Evolutionary conservation across 2,113 vertebrate species (phyloP).

Genomic region (Scytalopus superciliaris): DNA sequence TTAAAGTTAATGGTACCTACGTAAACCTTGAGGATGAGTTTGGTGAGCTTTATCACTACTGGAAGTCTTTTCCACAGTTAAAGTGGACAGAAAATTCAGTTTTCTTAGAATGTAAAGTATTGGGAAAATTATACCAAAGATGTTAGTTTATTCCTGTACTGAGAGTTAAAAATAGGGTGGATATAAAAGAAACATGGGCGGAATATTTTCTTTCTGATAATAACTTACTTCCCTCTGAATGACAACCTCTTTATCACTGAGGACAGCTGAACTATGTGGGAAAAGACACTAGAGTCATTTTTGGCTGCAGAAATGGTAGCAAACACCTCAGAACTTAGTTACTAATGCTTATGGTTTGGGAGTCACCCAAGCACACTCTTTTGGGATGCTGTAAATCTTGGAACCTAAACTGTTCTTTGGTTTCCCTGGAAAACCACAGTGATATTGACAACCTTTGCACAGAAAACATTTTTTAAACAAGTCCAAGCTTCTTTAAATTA

Average conservation of each 20-base stretch:
- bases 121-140: background rate
- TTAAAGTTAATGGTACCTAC: background rate
- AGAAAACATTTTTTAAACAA: background rate
- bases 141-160: background rate
- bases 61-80: fast-evolving
- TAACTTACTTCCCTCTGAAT: background rate
- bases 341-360: background rate
- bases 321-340: background rate
- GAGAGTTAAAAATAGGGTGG: background rate
- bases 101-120: background rate
- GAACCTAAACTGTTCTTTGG: background rate
- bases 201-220: background rate
- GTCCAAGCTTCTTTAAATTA: background rate
- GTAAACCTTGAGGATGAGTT: background rate
- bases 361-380: background rate
- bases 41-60: background rate
- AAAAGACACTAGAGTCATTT: background rate
- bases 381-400: background rate
- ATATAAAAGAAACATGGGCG: background rate
- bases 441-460: background rate
- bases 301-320: background rate
- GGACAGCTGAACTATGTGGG: background rate
- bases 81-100: background rate
- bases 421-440: background rate
- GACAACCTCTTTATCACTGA: background rate